Evolutionary conservation across 1,140 invertebrate genomes (phyloP).

Genomic region (Lithobius niger): DNA sequence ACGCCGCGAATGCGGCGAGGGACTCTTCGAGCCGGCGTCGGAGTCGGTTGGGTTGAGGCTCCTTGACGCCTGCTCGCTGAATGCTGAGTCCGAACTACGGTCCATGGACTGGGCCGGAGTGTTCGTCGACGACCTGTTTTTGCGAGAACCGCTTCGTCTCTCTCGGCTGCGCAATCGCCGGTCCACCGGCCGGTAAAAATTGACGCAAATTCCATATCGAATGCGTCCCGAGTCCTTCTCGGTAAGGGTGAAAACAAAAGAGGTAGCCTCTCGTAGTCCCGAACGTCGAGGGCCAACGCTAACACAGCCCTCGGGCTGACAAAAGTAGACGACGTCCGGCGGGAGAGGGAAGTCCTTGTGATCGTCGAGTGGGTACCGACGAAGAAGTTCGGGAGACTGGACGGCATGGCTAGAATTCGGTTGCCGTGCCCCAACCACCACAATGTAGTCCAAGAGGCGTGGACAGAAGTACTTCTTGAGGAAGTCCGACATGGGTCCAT

Average conservation of each 20-base stretch:
- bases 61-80: constrained; percentile 5
- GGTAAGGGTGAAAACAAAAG: constrained; percentile 96
- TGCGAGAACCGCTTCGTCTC: background rate
- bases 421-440: constrained; percentile 79
- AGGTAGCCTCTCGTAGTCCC: constrained; percentile 73
- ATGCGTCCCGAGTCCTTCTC: constrained; percentile 96
- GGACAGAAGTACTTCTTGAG: constrained; percentile 42
- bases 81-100: constrained; percentile 74
- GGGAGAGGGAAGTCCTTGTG: constrained; percentile 92
- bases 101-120: constrained; percentile 22
- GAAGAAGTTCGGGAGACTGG: constrained; percentile 72
- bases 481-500: constrained; percentile 15
- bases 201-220: constrained; percentile 91
- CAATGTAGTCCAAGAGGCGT: constrained; percentile 74
- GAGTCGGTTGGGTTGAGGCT: constrained; percentile 4
- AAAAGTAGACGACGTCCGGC: constrained; percentile 97
- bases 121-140: background rate
- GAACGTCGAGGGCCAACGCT: constrained; percentile 74
- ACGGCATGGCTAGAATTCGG: constrained; percentile 50
- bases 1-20: constrained; percentile 17
- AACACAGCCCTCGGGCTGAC: constrained; percentile 95
- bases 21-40: constrained; percentile 14
- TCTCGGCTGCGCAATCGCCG: constrained; percentile 25
- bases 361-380: constrained; percentile 92
- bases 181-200: constrained; percentile 86